A percentile compares a stretch with the other conserved stretches of the same genome.
These are phyloP conservation scores for Anguilla japonica DNA, from an alignment of 2,113 vertebrate genomes.

Conservation along the genomic window DNA sequence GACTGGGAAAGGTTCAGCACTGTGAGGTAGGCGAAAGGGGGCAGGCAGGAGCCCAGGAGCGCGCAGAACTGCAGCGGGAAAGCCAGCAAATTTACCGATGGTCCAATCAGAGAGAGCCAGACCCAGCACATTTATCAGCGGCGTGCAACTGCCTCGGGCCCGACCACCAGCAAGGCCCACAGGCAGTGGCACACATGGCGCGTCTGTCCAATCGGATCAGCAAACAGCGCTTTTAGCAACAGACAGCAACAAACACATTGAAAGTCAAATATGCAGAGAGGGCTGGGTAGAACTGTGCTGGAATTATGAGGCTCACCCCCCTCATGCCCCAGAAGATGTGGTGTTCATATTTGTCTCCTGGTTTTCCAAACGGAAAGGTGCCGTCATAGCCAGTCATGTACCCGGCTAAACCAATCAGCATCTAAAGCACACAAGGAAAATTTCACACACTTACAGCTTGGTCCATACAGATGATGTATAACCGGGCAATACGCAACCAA, in stretches of 20 bases:
- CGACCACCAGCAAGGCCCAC: neutral
- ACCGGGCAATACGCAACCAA: neutral
- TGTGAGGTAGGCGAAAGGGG: slow-evolving; percentile 85
- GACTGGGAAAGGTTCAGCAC: slow-evolving; percentile 85
- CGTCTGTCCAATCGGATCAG: neutral
- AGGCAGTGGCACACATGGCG: neutral
- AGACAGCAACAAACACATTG: neutral
- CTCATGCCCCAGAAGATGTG: slow-evolving; percentile 94
- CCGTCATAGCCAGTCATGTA: slow-evolving; percentile 93
- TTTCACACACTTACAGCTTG: neutral
- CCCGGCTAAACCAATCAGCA: slow-evolving; percentile 94
- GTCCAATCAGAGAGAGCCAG: neutral
- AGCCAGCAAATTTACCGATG: neutral
- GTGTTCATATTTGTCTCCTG: slow-evolving; percentile 91
- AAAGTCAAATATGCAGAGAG: neutral
- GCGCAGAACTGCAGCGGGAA: slow-evolving; percentile 81
- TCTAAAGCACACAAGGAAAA: slow-evolving; percentile 67
- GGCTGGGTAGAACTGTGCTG: neutral
- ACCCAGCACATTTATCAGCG: neutral
- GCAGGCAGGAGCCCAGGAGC: slow-evolving; percentile 82
- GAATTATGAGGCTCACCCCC: slow-evolving; percentile 74
- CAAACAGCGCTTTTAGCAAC: neutral
- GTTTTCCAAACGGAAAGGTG: slow-evolving; percentile 91
- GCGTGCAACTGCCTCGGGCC: neutral
- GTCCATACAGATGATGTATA: slow-evolving; percentile 26